Evolutionary conservation across 2,797 vertebrate genomes (phyloP).

Genomic region (Mastacembelus armatus): DNA sequence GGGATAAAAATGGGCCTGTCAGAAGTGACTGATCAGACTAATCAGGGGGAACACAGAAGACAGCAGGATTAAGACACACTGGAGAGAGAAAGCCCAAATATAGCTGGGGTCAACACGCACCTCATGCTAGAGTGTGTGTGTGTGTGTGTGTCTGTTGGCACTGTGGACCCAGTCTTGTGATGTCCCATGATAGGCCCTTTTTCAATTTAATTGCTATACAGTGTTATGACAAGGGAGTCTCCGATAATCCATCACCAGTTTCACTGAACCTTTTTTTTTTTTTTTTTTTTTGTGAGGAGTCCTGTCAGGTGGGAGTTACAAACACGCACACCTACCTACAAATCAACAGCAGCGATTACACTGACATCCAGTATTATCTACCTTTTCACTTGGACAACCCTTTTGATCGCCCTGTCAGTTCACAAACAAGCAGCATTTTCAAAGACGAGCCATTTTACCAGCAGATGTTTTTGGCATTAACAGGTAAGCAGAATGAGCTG

Average conservation of each 20-base stretch:
- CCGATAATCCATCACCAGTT: constrained; percentile 38
- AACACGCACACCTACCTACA: neutral
- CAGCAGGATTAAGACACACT: constrained; percentile 71
- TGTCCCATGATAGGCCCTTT: constrained; percentile 35
- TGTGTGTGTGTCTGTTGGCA: constrained; percentile 17
- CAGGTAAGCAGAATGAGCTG: constrained; percentile 55
- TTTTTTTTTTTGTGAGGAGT: constrained; percentile 24
- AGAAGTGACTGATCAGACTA: constrained; percentile 80
- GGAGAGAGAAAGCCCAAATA: constrained; percentile 64
- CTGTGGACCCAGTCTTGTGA: constrained; percentile 35
- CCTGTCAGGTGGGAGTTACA: constrained; percentile 13
- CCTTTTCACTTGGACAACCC: constrained; percentile 7
- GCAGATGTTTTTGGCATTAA: constrained; percentile 57
- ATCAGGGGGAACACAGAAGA: constrained; percentile 73
- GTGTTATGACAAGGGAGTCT: constrained; percentile 27
- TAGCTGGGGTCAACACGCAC: constrained; percentile 53
- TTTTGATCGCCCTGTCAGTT: constrained; percentile 16
- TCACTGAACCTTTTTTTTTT: constrained; percentile 22
- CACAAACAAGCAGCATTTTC: constrained; percentile 37
- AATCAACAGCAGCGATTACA: constrained; percentile 9
- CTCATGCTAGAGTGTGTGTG: constrained; percentile 31
- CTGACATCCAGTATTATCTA: constrained; percentile 8
- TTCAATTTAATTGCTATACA: constrained; percentile 29
- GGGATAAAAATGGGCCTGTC: constrained; percentile 68
- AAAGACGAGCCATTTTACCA: constrained; percentile 48